Base-by-base conservation (phyloP, 1,140 invertebrate species). In the Zaprionus kolodkinae region DNA sequence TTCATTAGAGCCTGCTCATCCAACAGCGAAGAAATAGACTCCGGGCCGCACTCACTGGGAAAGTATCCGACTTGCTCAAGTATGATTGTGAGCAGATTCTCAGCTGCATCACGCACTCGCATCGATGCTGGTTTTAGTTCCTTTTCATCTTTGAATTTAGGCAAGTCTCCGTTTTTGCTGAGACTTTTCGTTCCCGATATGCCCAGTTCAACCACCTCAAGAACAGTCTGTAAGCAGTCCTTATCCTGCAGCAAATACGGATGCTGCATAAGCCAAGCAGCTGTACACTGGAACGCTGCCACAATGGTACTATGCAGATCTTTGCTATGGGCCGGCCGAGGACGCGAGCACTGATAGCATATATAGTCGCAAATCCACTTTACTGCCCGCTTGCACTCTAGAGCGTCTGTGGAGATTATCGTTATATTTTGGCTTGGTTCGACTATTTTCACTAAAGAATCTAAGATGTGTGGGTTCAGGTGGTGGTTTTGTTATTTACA, bases 331-430 rank as follows among this genome's bases (percentile, higher is more conserved):
- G 96, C 96, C 54, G 96, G 97, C 30, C 99, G 98, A 17, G 99
- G 99, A 60, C 98, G 95, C 76, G 96, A 98, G 94, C 99, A 99
- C 93, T 99, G 99, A 92, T 96, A 96, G 30, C 97, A 96, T 81
- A 99, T 99, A 92, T 99, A 99, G 94, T 99, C 98, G 93, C 98
- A 98, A 61, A 99, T 95, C 98, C 98, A 98, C 92, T 99, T 98
- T 5, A 99, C 97, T n/a, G 97, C 97, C 86, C 98, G 94, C 93
- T 97, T 97, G 91, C 97, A 97, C 93, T 98, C 97, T 74, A 97
- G 93, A 55, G 96, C 96, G 94, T 97, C 96, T 97, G 88, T 88
- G 79, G 91, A 92, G 85, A 92, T 91, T 82, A 92, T 92, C 80
- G 88, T 92, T 92, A 92, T 72, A 93, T 92, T 92, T 90, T 89